A percentile compares a stretch with the other conserved stretches of the same genome.
phyloP scores from a whole-genome alignment of 2,888 invertebrate species.

The Meghimatium bilineatum region DNA sequence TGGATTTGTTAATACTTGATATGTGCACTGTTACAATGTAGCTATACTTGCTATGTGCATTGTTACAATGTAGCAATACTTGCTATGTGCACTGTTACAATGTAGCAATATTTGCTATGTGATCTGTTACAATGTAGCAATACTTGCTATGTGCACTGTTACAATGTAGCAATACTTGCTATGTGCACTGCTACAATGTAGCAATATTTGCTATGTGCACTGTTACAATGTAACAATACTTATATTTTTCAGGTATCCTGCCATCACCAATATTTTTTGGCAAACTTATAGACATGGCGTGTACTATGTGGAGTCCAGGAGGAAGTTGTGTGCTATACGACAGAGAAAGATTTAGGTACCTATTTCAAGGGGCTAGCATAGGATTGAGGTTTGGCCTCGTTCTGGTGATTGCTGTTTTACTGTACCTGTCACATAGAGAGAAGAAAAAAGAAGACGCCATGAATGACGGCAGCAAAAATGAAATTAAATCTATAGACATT shows the following conservation, averaged over 20 bases:
- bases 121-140: too few species aligned
- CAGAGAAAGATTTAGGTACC: conserved; percentile 18
- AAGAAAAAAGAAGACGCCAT: background rate
- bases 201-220: too few species aligned
- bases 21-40: too few species aligned
- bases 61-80: too few species aligned
- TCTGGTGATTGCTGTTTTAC: background rate
- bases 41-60: too few species aligned
- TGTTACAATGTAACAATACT: too few species aligned
- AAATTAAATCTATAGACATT: background rate
- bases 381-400: conserved; percentile 6
- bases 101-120: too few species aligned
- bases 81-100: too few species aligned
- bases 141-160: too few species aligned
- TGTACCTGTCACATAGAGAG: background rate
- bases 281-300: conserved; percentile 33
- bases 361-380: background rate
- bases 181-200: too few species aligned
- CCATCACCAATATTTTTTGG: conserved; percentile 25
- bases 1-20: too few species aligned
- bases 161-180: too few species aligned
- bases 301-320: conserved; percentile 24
- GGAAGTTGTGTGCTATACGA: conserved; percentile 40
- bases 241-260: conserved; percentile 16
- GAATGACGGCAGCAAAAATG: background rate